A percentile compares a stretch with the other conserved stretches of the same genome.
phyloP scores from a whole-genome alignment of 2,113 vertebrate genomes.

The Nerophis ophidion region DNA sequence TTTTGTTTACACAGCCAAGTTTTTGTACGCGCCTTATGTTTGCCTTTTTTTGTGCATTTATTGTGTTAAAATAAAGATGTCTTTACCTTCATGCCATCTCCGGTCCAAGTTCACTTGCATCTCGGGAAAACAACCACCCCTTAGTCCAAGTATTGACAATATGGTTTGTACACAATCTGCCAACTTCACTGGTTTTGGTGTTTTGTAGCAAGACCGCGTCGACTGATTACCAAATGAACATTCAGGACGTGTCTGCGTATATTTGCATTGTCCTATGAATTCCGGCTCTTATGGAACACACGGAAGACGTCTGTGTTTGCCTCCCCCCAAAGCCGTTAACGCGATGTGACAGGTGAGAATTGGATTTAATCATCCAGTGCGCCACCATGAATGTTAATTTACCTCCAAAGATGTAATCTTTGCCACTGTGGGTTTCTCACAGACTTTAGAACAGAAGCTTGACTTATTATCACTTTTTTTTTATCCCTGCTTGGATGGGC shows the following conservation, averaged over 20 bases:
- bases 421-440: conserved; percentile 50
- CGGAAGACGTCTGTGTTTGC: conserved; percentile 53
- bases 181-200: too few species aligned
- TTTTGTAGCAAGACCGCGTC: not conserved
- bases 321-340: conserved; percentile 60
- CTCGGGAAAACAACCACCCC: too few species aligned
- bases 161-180: too few species aligned
- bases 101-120: too few species aligned
- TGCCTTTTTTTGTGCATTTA: too few species aligned
- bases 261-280: conserved; percentile 18
- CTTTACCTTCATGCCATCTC: too few species aligned
- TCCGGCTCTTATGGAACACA: conserved; percentile 35
- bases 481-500: conserved; percentile 59
- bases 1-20: too few species aligned
- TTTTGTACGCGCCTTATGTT: too few species aligned
- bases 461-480: conserved; percentile 47
- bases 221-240: conserved; percentile 23
- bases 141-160: too few species aligned
- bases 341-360: conserved; percentile 59
- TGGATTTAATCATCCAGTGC: conserved; percentile 62
- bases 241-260: conserved; percentile 10
- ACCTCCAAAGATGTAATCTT: conserved; percentile 61
- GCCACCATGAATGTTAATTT: conserved; percentile 65
- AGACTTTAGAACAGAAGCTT: conserved; percentile 53
- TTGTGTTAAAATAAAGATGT: too few species aligned